Base-by-base conservation (phyloP, 1,140 invertebrate genomes). In the Trachymyrmex cornetzi region DNA sequence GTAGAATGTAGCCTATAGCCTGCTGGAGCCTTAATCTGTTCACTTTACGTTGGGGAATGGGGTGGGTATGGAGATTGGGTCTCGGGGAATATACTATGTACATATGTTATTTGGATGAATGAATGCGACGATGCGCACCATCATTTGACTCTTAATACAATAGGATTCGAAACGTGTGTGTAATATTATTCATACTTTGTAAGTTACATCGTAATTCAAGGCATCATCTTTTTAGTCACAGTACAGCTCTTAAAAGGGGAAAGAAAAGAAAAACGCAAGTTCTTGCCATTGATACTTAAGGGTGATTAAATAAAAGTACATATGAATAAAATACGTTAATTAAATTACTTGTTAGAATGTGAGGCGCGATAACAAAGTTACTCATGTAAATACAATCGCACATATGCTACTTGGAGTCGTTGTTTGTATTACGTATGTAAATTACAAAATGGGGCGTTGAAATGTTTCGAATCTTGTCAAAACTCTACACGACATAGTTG, bases 11-110 rank as follows among this genome's bases (percentile, higher is more conserved):
- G 94, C 94, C 93, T 95, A 95, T 95, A 95, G 94, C 91, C 94
- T 94, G 93, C 94, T 94, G 95, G 94, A 95, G 95, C 95, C 95
- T 95, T 95, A 95, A 94, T 95, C 94, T 95, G 94, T 95, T 95
- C 93, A 95, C 91, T 94, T 94, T 95, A 89, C 88, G 94, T 95
- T 95, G 90, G 90, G 89, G 93, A 86, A 74, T 34, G 19, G 24
- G 27, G n/a, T n/a, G 79, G 67, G 19, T 14, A 30, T n/a, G 34
- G 55, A 74, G 55, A 74, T 44, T 34, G 50, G 66, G 66, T 72
- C 67, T 84, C 38, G 67, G 38, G 53, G 55, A 30, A 63, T 74
- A 91, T 93, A 95, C 94, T 94, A 91, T 95, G 94, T 95, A 95
- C 90, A 95, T 95, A 95, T 94, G 94, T 95, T 95, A 94, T 95